Evolutionary conservation across 2,888 invertebrate species (phyloP), one percentile per base, ranked within the genome.

Genomic region (Thymelicus acteon): DNA sequence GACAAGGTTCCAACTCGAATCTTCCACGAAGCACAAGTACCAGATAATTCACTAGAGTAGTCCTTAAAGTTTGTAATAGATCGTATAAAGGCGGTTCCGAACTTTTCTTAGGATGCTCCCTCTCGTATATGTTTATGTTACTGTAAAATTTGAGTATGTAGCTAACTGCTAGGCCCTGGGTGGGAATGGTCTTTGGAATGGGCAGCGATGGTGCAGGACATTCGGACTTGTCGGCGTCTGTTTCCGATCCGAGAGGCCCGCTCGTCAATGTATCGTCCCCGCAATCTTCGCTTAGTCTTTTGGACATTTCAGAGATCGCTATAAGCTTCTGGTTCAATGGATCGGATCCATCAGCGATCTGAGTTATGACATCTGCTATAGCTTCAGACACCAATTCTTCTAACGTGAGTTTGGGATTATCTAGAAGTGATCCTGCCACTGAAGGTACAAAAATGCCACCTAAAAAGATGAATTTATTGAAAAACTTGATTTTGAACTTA

Each of bases 51-150:
- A 94, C 92, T 57, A 95, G 83, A 80, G 95, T 93, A 69, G 94
- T 93, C 75, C 95, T 90, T 76, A 95, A 81, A 80, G 89, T 94
- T 73, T 92, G 91, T 68, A 97, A 87, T 62, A 97, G 89, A 76
- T 96, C 96, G 80, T 96, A 96, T 74, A 97, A 85, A 7, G 97
- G 97, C 2, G 96, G 96, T 75, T 96, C 95, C 74, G 96, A 97
- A 77, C 96, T 96, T 83, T 95, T 95, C 92, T 97, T 97, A 24
- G 97, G 96, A 83, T 97, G 95, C 82, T 96, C 96, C 77, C 96
- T 92, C 85, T 97, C 97, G 84, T 97, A 97, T 0, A 95, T 84
- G 49, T 95, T 95, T 15, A 97, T 96, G 78, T 97, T 95, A 52
- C 96, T 95, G 85, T 97, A 97, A 82, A 93, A 93, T 78, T 87